phyloP scores from a whole-genome alignment of 2,113 vertebrate genomes.

The Daubentonia madagascariensis region DNA sequence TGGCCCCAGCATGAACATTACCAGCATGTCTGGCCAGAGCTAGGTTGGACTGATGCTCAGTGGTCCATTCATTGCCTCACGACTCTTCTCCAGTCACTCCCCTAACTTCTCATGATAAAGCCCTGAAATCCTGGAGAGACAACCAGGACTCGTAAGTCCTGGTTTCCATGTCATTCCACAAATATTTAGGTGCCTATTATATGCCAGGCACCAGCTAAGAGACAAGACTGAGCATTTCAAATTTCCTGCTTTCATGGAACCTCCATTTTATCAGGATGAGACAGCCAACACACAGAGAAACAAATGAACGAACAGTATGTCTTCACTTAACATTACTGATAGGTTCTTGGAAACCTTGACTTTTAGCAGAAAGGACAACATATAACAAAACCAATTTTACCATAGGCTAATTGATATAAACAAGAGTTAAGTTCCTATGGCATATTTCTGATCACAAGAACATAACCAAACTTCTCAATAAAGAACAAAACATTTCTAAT shows the following conservation, averaged over 20 bases:
- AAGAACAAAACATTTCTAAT: no score
- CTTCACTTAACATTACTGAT: not conserved
- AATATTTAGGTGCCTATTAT: not conserved
- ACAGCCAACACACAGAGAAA: not conserved
- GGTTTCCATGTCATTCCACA: not conserved
- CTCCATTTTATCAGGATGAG: not conserved
- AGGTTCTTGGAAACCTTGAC: not conserved
- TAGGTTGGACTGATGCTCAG: not conserved
- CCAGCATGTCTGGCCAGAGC: not conserved
- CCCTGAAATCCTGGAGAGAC: not conserved
- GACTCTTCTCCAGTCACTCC: not conserved
- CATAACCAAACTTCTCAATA: no score
- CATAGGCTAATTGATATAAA: no score
- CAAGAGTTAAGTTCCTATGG: no score
- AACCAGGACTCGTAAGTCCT: not conserved
- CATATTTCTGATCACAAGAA: no score
- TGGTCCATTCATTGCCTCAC: not conserved
- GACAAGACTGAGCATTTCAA: not conserved
- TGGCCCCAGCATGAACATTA: no score
- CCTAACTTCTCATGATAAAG: not conserved
- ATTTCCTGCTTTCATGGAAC: not conserved
- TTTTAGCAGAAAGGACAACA: not conserved
- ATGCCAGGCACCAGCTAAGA: not conserved
- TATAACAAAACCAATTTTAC: no score
- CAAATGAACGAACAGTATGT: not conserved